Evolutionary conservation across 1,140 invertebrate genomes (phyloP), one percentile per base, ranked within the genome.

Genomic region (Pseudomyrmex dendroicus): DNA sequence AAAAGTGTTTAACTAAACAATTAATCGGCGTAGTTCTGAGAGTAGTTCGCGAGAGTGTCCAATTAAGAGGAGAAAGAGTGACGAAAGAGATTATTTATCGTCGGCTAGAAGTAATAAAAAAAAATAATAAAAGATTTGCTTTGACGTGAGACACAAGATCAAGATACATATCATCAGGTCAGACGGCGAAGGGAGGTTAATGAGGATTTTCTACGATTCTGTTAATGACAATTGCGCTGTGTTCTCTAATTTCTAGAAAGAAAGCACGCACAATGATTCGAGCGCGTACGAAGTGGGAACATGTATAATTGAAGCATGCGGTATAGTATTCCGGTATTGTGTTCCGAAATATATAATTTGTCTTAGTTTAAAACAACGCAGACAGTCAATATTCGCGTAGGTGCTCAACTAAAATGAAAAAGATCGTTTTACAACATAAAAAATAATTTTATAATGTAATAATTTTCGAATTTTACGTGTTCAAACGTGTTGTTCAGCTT

Each of bases 221-320:
- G 22, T 63, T 85, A 82, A 82, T 61, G 73, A 17, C 44, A 80
- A 15, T 12, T 73, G 57, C 22, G 8, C 46, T 85, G 66, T 82
- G 20, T 20, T 50, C 25, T 50, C 56, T 56, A 73, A 86, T 86
- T 82, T 46, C 44, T 46, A 74, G 85, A 35, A 86, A 85, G 83
- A 86, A 86, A 86, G 68, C 57, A 85, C 22, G 68, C 20, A 82
- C 46, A 72, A 62, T 59, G 68, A 84, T 48, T 68, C 0, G 1
- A 35, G 35, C 35, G 35, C 35, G 35, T 7, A 7, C 5, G 35
- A 35, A 35, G 5, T 35, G 5, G 35, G 4, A 35, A 35, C 35
- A 7, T 25, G 0, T 35, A 3, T 35, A 35, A 35, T 35, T 35
- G 35, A 35, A 35, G 5, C 35, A 7, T 35, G 5, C 35, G 4